Evolutionary conservation across 2,113 vertebrate species (phyloP).

Genomic region (Hippoglossus stenolepis): DNA sequence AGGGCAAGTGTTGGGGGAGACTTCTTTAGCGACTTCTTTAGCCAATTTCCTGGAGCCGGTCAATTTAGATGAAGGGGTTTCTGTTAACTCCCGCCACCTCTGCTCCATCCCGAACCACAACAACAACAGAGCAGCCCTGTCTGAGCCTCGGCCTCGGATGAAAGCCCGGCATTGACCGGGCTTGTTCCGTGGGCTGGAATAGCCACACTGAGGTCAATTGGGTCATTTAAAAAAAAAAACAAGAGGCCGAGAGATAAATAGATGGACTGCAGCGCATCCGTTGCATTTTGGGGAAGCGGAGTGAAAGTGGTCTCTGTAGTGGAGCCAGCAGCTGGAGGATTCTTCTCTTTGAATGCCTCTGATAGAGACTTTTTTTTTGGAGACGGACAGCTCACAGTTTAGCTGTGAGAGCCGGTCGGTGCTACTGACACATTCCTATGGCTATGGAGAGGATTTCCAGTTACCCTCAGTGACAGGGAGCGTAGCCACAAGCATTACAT

Average conservation of each 20-base stretch:
- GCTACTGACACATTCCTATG: slow-evolving; percentile 22
- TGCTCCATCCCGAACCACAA: slow-evolving; percentile 47
- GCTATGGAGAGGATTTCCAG: slow-evolving; percentile 33
- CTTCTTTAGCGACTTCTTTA: not conserved
- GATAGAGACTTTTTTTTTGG: slow-evolving; percentile 25
- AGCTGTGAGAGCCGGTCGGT: slow-evolving; percentile 11
- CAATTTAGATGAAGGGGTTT: slow-evolving; percentile 63
- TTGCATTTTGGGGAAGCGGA: slow-evolving; percentile 69
- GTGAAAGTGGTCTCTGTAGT: slow-evolving; percentile 72
- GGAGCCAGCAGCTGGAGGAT: slow-evolving; percentile 71
- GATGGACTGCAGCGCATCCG: slow-evolving; percentile 36
- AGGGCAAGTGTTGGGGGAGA: not conserved
- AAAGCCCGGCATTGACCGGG: slow-evolving; percentile 76
- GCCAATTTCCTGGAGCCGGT: slow-evolving; percentile 56
- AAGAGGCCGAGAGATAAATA: slow-evolving; percentile 46
- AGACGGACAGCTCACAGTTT: slow-evolving; percentile 38
- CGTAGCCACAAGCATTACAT: slow-evolving; percentile 2
- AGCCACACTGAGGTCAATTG: slow-evolving; percentile 60
- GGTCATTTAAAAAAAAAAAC: slow-evolving; percentile 60
- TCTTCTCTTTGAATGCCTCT: slow-evolving; percentile 52
- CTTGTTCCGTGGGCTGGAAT: slow-evolving; percentile 55
- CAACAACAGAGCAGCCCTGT: slow-evolving; percentile 57
- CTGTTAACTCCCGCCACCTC: slow-evolving; percentile 58
- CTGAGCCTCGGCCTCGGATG: slow-evolving; percentile 53
- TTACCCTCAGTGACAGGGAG: slow-evolving; percentile 16